These are phyloP conservation scores for Ptilonorhynchus violaceus DNA, from an alignment of 2,113 vertebrate species.

Conservation along the genomic window DNA sequence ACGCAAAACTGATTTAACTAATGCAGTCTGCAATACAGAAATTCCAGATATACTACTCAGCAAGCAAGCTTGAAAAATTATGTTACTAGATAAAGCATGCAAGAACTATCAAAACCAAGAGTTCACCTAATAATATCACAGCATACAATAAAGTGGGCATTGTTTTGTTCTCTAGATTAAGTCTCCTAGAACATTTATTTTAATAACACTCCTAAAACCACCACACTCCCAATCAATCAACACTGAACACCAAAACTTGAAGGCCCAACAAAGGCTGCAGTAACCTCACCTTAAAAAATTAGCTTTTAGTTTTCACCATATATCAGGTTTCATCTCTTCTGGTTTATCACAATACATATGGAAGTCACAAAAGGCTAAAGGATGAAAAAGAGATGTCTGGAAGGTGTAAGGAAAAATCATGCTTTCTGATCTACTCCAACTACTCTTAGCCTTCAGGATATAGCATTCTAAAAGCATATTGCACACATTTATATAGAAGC, in stretches of 20 bases:
- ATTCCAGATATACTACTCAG: not conserved
- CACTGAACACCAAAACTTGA: not conserved
- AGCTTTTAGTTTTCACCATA: not conserved
- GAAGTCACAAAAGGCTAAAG: not conserved
- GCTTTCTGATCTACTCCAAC: not conserved
- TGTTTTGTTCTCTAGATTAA: not conserved
- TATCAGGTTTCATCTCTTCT: not conserved
- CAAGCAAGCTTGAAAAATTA: not conserved
- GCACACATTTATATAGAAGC: not conserved
- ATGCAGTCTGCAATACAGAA: not conserved
- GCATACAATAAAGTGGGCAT: not conserved
- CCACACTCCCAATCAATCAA: fast-evolving
- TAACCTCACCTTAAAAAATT: not conserved
- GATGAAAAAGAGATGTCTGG: not conserved
- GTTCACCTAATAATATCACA: not conserved
- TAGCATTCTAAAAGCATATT: not conserved
- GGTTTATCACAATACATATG: not conserved
- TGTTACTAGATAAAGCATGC: not conserved
- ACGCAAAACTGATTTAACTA: not conserved
- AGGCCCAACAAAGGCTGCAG: not conserved
- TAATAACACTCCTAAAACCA: not conserved
- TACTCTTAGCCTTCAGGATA: not conserved
- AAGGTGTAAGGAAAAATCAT: not conserved
- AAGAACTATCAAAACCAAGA: not conserved
- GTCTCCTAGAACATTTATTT: not conserved